These are phyloP conservation scores for Venusia cambrica DNA, from an alignment of 2,888 invertebrate genomes.

Conservation along the genomic window DNA sequence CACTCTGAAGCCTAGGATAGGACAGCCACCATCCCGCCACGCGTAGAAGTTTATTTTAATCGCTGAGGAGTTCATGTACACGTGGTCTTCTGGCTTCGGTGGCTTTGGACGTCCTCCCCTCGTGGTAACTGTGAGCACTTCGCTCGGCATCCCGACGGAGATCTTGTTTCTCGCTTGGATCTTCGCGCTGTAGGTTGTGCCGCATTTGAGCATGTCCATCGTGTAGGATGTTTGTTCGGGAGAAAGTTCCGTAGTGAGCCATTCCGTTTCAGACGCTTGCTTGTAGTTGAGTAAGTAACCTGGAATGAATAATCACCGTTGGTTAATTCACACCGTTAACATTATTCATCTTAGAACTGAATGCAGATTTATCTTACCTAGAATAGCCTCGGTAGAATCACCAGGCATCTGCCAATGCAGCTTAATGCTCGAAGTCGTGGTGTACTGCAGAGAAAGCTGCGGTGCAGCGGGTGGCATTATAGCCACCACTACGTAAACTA, in stretches of 20 bases:
- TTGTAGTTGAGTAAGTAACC: slow-evolving; percentile 87
- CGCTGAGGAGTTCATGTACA: slow-evolving; percentile 88
- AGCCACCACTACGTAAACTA: slow-evolving; percentile 88
- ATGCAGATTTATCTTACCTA: slow-evolving; percentile 45
- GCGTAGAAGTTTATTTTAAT: slow-evolving; percentile 87
- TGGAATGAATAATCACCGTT: slow-evolving; percentile 30
- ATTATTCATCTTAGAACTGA: background rate
- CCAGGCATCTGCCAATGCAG: slow-evolving; percentile 73
- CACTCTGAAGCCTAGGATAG: slow-evolving; percentile 86
- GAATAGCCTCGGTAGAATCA: slow-evolving; percentile 75
- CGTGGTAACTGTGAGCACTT: slow-evolving; percentile 84
- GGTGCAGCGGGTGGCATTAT: slow-evolving; percentile 88
- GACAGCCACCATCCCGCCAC: slow-evolving; percentile 91
- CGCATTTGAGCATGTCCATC: slow-evolving; percentile 87
- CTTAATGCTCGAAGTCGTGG: slow-evolving; percentile 86
- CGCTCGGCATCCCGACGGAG: slow-evolving; percentile 86
- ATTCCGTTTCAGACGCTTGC: slow-evolving; percentile 83
- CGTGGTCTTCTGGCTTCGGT: slow-evolving; percentile 86
- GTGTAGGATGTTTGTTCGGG: slow-evolving; percentile 87
- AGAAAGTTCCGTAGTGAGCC: slow-evolving; percentile 87
- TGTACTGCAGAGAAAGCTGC: slow-evolving; percentile 85
- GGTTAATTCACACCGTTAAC: background rate
- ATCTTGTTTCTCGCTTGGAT: slow-evolving; percentile 88
- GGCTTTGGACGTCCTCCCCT: slow-evolving; percentile 88
- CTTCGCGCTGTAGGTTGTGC: slow-evolving; percentile 87